Evolutionary conservation across 2,113 vertebrate species (phyloP).

Genomic region (Myanophis thanlyinensis): DNA sequence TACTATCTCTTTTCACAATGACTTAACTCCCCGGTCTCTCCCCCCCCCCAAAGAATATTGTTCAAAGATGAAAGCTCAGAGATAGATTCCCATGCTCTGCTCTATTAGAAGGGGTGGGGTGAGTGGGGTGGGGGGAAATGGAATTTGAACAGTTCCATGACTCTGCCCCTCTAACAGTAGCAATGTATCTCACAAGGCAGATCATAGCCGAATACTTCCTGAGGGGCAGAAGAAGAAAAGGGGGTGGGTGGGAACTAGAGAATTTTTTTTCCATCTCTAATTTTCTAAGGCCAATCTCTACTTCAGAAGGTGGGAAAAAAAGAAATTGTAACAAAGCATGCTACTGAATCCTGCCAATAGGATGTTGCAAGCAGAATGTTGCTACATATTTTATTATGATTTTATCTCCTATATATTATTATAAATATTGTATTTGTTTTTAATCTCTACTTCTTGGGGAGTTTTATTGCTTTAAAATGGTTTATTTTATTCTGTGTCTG

Average conservation of each 20-base stretch:
- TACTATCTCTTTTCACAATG: constrained; percentile 61
- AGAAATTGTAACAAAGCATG: not conserved
- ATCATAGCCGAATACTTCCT: not conserved
- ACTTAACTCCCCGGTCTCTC: constrained; percentile 60
- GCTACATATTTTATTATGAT: not conserved
- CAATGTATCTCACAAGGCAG: not conserved
- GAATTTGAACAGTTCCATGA: not conserved
- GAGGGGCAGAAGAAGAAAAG: not conserved
- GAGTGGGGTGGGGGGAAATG: too few relatives aligned
- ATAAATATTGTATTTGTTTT: not conserved
- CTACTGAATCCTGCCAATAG: not conserved
- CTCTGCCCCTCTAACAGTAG: not conserved
- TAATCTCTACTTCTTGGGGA: not conserved
- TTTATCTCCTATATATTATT: not conserved
- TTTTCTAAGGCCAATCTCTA: not conserved
- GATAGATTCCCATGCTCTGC: not conserved
- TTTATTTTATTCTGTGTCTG: not conserved
- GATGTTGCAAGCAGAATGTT: not conserved
- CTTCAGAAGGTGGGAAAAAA: not conserved
- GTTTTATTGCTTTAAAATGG: not conserved
- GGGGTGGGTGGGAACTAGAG: not conserved
- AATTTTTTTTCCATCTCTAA: not conserved
- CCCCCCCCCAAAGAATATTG: constrained; percentile 62
- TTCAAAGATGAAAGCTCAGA: not conserved
- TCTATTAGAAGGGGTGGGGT: not conserved